phyloP scores from a whole-genome alignment of 2,888 invertebrate species.

The Rhingia campestris region DNA sequence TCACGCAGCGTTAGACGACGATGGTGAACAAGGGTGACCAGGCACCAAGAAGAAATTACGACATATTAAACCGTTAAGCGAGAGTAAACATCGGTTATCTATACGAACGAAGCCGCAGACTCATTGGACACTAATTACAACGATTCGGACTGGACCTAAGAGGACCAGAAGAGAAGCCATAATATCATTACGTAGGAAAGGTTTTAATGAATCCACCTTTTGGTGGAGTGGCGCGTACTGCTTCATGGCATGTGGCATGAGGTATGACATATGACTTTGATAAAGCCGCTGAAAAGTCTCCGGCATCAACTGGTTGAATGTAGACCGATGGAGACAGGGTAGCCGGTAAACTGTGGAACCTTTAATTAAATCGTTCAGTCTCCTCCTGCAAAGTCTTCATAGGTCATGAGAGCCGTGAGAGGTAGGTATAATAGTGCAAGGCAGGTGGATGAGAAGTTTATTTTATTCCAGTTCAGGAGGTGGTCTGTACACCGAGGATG shows the following conservation, averaged over 20 bases:
- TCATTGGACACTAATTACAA: conserved; percentile 67
- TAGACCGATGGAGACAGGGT: conserved; percentile 43
- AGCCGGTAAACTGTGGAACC: conserved; percentile 48
- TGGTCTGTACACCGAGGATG: conserved; percentile 6
- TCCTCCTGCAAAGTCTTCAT: background rate
- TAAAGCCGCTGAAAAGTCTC: conserved; percentile 55
- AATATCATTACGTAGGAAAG: conserved; percentile 24
- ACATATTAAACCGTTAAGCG: conserved; percentile 70
- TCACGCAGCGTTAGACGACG: conserved; percentile 29
- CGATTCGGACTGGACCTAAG: conserved; percentile 22
- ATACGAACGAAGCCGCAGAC: conserved; percentile 26
- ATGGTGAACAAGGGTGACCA: background rate
- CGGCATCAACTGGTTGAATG: conserved; percentile 45
- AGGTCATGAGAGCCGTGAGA: background rate
- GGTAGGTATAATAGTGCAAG: background rate
- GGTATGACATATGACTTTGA: conserved; percentile 65
- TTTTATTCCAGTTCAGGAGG: conserved; percentile 45
- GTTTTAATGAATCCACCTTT: conserved; percentile 50
- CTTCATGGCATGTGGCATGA: conserved; percentile 43
- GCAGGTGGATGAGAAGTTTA: conserved; percentile 61
- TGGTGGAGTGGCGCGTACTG: background rate
- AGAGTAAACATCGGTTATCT: conserved; percentile 56
- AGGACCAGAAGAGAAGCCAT: conserved; percentile 10
- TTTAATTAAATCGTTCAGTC: conserved; percentile 69
- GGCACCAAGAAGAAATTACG: conserved; percentile 56